Base-by-base conservation (phyloP, 2,888 invertebrate species). In the Mythimna lalbum region DNA sequence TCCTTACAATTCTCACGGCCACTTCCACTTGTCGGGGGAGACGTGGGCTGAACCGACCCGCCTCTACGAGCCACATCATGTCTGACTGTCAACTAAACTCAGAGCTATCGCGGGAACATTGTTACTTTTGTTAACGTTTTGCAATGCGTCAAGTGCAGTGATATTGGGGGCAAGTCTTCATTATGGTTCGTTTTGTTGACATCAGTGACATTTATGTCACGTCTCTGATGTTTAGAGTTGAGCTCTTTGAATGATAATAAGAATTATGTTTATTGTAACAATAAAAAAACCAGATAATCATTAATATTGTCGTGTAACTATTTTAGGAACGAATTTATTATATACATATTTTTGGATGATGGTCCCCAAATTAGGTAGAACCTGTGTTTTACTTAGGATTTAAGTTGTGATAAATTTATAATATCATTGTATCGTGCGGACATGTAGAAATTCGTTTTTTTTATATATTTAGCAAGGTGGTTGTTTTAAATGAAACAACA, bases 1-100 rank as follows among this genome's bases (percentile, higher is more conserved):
- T 82, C 71, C 79, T 65, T 73, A 81, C 53, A 68, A 72, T 86
- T 86, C 86, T 81, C 87, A 86, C 83, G 80, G 66, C 63, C 75
- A 82, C 62, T 76, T 79, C 52, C 55, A 77, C 73, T 74, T 79
- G 77, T 78, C 73, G 56, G 73, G 56, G 57, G 63, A 81, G 85
- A 87, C 87, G 88, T 88, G 87, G 89, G 88, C 68, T 82, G 73
- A 82, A 73, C 86, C 69, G 90, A 86, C 90, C 90, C 93, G 93
- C 93, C 93, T 90, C 83, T 85, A 81, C 88, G 78, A 86, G 89
- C 84, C 88, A 88, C 88, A 90, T 91, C 90, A 86, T 93, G 93
- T 91, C 86, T 72, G 79, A 79, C 91, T 92, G 92, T 92, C 93
- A 90, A 87, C 82, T 78, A 69, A 64, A 76, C 73, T 66, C 80